These are phyloP conservation scores for Pimpla rufipes DNA, from an alignment of 2,888 invertebrate genomes.

Conservation along the genomic window DNA sequence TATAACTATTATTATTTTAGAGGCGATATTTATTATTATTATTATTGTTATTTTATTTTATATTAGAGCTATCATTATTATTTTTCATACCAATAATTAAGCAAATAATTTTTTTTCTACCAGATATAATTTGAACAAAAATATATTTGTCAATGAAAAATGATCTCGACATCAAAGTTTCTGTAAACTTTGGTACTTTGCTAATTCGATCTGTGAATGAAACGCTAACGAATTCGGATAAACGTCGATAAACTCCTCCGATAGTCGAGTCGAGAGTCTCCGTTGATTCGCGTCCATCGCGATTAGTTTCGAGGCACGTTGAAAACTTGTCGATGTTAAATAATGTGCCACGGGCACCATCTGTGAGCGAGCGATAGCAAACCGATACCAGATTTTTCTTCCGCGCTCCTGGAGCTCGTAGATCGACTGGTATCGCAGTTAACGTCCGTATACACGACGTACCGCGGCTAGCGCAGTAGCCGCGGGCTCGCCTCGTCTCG, in stretches of 20 bases:
- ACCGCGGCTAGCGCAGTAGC: background rate
- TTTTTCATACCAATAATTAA: no score
- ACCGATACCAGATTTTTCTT: constrained; percentile 17
- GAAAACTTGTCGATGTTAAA: background rate
- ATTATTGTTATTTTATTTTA: no score
- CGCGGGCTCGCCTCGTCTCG: background rate
- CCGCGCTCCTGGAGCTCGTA: background rate
- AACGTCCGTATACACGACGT: background rate
- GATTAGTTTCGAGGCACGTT: background rate
- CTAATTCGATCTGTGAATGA: background rate
- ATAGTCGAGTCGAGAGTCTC: background rate
- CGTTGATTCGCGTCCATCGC: background rate
- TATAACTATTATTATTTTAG: no score
- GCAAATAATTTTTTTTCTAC: no score
- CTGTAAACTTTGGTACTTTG: no score
- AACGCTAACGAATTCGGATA: background rate
- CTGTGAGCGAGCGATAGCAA: constrained; percentile 38
- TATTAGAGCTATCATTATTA: no score
- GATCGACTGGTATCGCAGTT: constrained; percentile 1
- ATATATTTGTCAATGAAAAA: no score
- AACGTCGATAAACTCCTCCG: background rate
- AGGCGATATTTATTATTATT: no score
- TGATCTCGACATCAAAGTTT: no score
- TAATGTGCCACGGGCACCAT: constrained; percentile 33
- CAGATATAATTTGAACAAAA: no score